Evolutionary conservation across 2,888 invertebrate genomes (phyloP).

Genomic region (Elegia similella): DNA sequence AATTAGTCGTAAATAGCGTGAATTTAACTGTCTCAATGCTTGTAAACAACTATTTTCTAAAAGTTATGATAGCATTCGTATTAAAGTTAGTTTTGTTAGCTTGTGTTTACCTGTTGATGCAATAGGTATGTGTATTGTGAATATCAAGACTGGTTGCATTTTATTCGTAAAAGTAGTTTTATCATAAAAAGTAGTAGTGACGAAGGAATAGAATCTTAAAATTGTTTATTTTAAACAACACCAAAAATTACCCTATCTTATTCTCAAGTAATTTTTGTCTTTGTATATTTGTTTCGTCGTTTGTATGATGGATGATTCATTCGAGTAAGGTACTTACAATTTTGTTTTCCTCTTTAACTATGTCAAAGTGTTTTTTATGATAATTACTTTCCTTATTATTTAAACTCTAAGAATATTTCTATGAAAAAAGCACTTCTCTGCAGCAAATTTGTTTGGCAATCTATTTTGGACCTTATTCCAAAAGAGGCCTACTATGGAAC

Average conservation of each 20-base stretch:
- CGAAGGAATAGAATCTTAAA: no score
- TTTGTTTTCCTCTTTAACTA: not conserved
- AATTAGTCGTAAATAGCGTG: not conserved
- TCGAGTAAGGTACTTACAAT: no score
- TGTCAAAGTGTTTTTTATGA: conserved; percentile 1
- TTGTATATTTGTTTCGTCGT: no score
- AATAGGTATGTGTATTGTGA: not conserved
- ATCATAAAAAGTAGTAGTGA: no score
- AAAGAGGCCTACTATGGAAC: conserved; percentile 17
- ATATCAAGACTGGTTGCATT: not conserved
- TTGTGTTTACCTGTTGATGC: conserved; percentile 1
- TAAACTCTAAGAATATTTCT: not conserved
- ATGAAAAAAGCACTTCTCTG: not conserved
- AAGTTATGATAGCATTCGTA: not conserved
- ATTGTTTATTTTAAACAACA: no score
- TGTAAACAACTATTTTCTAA: not conserved
- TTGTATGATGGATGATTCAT: no score
- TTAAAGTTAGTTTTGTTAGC: not conserved
- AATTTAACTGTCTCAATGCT: not conserved
- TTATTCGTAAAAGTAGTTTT: not conserved
- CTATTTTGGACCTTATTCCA: conserved; percentile 30
- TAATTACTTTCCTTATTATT: not conserved
- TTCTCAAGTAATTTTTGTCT: no score
- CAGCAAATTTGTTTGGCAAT: not conserved
- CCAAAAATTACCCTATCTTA: no score